Evolutionary conservation across 1,140 invertebrate species (phyloP).

Genomic region (Bradysia coprophila): DNA sequence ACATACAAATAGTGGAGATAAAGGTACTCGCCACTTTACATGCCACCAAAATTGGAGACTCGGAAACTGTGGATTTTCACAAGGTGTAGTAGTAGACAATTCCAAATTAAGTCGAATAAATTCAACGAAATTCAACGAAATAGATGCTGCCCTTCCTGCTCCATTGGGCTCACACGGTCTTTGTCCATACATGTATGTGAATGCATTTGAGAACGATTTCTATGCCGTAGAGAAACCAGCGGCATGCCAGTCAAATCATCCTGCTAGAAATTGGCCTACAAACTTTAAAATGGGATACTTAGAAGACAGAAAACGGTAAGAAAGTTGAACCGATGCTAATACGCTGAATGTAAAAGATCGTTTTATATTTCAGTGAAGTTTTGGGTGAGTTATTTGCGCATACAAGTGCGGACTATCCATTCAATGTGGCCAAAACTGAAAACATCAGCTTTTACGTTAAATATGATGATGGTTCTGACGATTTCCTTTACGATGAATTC

Average conservation of each 20-base stretch:
- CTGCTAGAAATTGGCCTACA: conserved; percentile 1
- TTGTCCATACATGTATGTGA: conserved; percentile 19
- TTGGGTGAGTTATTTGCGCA: background rate
- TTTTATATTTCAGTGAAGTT: conserved; percentile 1
- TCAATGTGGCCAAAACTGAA: no score
- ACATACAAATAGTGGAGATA: conserved; percentile 17
- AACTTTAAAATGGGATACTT: conserved; percentile 6
- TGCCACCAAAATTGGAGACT: conserved; percentile 20
- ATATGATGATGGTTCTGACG: no score
- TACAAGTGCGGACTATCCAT: background rate
- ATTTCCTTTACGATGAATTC: no score
- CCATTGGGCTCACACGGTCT: conserved; percentile 18
- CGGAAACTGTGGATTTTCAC: conserved; percentile 15
- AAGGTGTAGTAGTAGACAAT: no score
- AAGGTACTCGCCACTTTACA: conserved; percentile 15
- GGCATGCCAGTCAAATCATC: background rate
- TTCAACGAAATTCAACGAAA: no score
- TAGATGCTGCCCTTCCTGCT: conserved; percentile 14
- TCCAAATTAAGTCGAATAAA: no score
- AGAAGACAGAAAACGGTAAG: conserved; percentile 1
- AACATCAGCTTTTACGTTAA: no score
- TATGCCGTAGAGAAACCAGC: conserved; percentile 8
- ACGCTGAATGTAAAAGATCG: background rate
- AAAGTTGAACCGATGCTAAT: background rate
- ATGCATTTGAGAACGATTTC: conserved; percentile 19